Evolutionary conservation across 2,797 vertebrate genomes (phyloP), one percentile per base, ranked within the genome.

Genomic region (Nannoperca obscura): DNA sequence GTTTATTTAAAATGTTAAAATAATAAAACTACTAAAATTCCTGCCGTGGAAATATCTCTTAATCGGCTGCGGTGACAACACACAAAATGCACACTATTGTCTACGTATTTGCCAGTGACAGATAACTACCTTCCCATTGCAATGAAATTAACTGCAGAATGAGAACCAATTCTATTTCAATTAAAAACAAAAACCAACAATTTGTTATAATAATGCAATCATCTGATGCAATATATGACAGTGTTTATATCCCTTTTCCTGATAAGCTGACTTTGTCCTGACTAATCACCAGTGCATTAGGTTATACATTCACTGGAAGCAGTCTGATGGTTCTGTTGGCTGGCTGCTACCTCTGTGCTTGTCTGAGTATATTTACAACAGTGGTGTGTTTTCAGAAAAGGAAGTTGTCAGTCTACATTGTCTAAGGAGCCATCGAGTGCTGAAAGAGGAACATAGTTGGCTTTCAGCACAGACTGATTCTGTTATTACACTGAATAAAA

Each of bases 271-370:
- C 76, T 81, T 58, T 66, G 40, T 66, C 86, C 52, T 80, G 60
- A 82, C 36, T 73, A 81, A 83, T 88, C 72, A 71, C 14, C 15
- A 27, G 42, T 50, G 71, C 67, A 80, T 89, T 86, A 83, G 68
- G 50, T 79, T 84, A 77, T 79, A 76, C 27, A 80, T 83, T 88
- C 86, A 84, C 78, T 64, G 82, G 84, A 87, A 91, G 57, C 72
- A 72, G 81, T 81, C 80, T 74, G 69, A 74, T 86, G 82, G 63
- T 78, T 13, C 49, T 81, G 62, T 49, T 80, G 74, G 69, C 74
- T 24, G 5, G 54, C 66, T 71, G 69, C 60, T 76, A 49, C 42
- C 76, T 79, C 71, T 76, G 61, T 54, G 73, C 81, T 84, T 80
- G 46, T 70, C 66, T 82, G 42, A 68, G 75, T 54, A 81, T 64